Conservation (phyloP, 2,888 invertebrate genomes). For the Heliconius erato region DNA sequence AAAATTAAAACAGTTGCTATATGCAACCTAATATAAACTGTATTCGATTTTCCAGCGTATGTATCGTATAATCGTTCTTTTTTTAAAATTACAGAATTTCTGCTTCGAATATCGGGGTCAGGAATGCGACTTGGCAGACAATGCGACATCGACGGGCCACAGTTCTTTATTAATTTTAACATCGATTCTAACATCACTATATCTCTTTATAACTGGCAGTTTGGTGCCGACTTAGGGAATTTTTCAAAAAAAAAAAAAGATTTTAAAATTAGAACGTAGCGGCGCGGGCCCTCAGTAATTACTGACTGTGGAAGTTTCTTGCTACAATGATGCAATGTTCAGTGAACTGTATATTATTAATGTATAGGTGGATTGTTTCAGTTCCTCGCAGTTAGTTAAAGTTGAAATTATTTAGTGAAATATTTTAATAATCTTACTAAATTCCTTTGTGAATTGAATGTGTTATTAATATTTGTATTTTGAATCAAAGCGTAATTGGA, state of each 20-base stretch:
- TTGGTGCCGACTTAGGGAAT: slow-evolving; percentile 61
- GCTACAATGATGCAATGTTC: slow-evolving; percentile 55
- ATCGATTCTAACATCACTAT: slow-evolving; percentile 61
- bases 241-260: slow-evolving; percentile 49
- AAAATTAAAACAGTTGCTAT: background rate
- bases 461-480: slow-evolving; percentile 3
- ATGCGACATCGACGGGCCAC: slow-evolving; percentile 56
- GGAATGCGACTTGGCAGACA: slow-evolving; percentile 69
- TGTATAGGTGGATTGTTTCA: slow-evolving; percentile 54
- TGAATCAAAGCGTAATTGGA: background rate
- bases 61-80: slow-evolving; percentile 38
- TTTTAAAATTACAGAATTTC: slow-evolving; percentile 70
- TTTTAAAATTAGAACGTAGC: slow-evolving; percentile 58
- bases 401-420: slow-evolving; percentile 43
- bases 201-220: slow-evolving; percentile 55
- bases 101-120: slow-evolving; percentile 78
- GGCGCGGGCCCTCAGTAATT: slow-evolving; percentile 54
- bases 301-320: slow-evolving; percentile 56
- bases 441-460: slow-evolving; percentile 7
- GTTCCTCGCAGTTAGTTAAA: slow-evolving; percentile 53
- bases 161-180: slow-evolving; percentile 62
- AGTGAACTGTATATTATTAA: slow-evolving; percentile 63
- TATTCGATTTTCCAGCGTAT: slow-evolving; percentile 20
- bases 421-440: slow-evolving; percentile 28
- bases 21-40: background rate